Evolutionary conservation across 1,140 invertebrate genomes (phyloP).

Genomic region (Drosophila yakuba): DNA sequence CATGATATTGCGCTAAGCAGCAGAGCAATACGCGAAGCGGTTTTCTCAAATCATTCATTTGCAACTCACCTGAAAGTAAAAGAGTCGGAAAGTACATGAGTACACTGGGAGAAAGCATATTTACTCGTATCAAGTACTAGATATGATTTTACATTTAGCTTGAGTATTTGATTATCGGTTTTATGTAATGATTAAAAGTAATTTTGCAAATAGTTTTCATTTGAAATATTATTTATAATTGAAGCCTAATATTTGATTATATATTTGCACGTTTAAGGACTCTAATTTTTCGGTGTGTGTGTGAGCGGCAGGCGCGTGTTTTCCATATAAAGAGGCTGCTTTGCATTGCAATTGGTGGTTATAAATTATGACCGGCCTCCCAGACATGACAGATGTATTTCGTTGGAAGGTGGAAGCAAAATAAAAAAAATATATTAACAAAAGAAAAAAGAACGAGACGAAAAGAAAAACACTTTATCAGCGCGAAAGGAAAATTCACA

Average conservation of each 20-base stretch:
- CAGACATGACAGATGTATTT: conserved; percentile 55
- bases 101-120: background rate
- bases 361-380: conserved; percentile 57
- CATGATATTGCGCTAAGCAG: conserved; percentile 43
- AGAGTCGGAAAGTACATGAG: conserved; percentile 31
- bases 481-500: conserved; percentile 23
- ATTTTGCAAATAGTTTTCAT: too few species aligned
- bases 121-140: too few species aligned
- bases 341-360: conserved; percentile 74
- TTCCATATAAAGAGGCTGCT: conserved; percentile 76
- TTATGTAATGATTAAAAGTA: too few species aligned
- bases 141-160: too few species aligned
- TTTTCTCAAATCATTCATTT: conserved; percentile 36
- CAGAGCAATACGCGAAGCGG: conserved; percentile 5
- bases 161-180: too few species aligned
- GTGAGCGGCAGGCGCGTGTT: conserved; percentile 54
- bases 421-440: too few species aligned
- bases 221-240: too few species aligned
- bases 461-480: conserved; percentile 8
- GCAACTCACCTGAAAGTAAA: conserved; percentile 72
- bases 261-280: background rate
- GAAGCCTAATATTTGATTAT: too few species aligned
- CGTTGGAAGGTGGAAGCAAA: background rate
- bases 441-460: too few species aligned
- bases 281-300: conserved; percentile 25